phyloP scores from a whole-genome alignment of 2,113 vertebrate species.

The Clinocottus analis region DNA sequence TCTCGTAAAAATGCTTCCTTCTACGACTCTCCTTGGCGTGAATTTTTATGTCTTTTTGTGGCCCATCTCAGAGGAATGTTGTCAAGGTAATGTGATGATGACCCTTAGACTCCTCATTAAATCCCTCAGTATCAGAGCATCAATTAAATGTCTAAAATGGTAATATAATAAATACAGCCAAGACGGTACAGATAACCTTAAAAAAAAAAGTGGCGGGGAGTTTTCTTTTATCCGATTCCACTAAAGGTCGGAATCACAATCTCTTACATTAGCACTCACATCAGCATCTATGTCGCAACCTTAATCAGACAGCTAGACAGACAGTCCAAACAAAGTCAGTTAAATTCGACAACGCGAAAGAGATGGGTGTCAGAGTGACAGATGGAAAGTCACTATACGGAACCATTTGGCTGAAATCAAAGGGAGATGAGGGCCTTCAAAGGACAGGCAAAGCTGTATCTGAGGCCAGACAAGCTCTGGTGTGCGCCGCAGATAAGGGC shows the following conservation, averaged over 20 bases:
- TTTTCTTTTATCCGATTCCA: constrained; percentile 45
- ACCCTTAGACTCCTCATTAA: constrained; percentile 64
- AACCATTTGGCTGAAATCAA: constrained; percentile 76
- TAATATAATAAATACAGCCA: constrained; percentile 40
- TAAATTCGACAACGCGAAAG: constrained; percentile 66
- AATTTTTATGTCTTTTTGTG: constrained; percentile 59
- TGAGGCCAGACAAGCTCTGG: constrained; percentile 71
- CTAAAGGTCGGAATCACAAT: constrained; percentile 39
- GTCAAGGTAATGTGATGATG: constrained; percentile 67
- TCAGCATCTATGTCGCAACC: constrained; percentile 61
- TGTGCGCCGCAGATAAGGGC: constrained; percentile 64
- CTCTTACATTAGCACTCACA: constrained; percentile 54
- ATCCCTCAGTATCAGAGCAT: constrained; percentile 51
- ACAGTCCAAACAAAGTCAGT: constrained; percentile 67
- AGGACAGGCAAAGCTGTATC: constrained; percentile 65
- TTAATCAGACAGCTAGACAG: constrained; percentile 60
- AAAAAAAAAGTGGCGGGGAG: constrained; percentile 9
- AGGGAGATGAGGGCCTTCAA: constrained; percentile 76
- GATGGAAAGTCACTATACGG: constrained; percentile 69
- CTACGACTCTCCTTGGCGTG: constrained; percentile 52
- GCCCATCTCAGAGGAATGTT: constrained; percentile 61
- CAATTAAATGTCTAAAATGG: constrained; percentile 49
- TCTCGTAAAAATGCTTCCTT: constrained; percentile 62
- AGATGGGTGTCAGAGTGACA: constrained; percentile 72
- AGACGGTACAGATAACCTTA: constrained; percentile 25